Conservation (phyloP, 2,113 vertebrate genomes). For the Sakesphorus luctuosus region DNA sequence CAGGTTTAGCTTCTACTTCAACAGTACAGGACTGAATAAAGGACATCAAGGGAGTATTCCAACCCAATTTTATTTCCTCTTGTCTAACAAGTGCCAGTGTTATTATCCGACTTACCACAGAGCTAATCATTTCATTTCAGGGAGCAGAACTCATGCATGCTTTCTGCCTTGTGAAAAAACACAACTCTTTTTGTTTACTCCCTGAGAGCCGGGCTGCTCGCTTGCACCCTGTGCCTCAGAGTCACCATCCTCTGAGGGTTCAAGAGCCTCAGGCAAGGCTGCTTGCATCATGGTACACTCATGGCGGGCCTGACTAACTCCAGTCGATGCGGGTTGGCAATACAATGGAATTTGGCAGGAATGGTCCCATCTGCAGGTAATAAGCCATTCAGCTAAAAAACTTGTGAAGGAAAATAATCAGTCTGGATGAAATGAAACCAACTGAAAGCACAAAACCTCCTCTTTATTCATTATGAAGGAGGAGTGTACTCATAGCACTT, state of each 20-base stretch:
- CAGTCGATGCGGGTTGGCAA: accelerated
- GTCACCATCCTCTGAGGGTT: accelerated
- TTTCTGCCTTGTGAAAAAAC: background rate
- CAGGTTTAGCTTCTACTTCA: background rate
- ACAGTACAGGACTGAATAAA: background rate
- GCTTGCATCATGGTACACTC: background rate
- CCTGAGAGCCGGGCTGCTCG: background rate
- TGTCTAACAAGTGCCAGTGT: background rate
- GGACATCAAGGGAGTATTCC: background rate
- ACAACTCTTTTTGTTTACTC: background rate
- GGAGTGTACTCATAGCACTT: background rate
- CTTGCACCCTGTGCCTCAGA: background rate
- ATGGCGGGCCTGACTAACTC: accelerated
- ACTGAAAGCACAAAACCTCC: background rate
- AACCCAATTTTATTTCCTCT: background rate
- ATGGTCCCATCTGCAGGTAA: background rate
- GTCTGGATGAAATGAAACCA: background rate
- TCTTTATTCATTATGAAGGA: background rate
- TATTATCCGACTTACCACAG: background rate
- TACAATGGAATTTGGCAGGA: background rate
- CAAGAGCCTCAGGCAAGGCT: background rate
- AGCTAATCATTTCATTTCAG: background rate
- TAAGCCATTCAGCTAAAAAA: background rate
- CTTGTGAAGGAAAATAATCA: background rate
- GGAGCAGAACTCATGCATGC: background rate